Evolutionary conservation across 2,888 invertebrate species (phyloP), one percentile per base, ranked within the genome.

Genomic region (Pristionchus fissidentatus): DNA sequence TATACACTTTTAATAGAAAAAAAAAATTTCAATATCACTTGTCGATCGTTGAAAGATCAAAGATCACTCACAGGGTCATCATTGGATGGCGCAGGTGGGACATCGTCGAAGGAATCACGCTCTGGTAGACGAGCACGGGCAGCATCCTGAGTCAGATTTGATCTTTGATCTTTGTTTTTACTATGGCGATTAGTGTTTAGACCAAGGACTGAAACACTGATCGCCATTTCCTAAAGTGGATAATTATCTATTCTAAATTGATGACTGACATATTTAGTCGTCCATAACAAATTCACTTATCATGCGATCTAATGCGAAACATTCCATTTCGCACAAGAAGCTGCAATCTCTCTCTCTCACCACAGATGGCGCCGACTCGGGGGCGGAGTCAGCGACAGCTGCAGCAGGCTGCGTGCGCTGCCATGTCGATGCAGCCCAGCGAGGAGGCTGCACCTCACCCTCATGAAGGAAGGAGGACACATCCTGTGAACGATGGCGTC

Each of bases 101-200:
- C 41, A 29, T 79, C 79, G 8, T 79, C 79, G 57, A 79, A 79
- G 15, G 41, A 38, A 32, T 79, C 79, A 0, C 79, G 10, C 26
- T 79, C 79, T 0, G 79, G 79, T 15, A 79, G 57, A 38, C 79
- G 79, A 19, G 29, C 26, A 32, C 79, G 79, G 22, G 57, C n/a
- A 13, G 38, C 1, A 22, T 79, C 79, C 52, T 55, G 57, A 26
- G n/a, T n/a, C n/a, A n/a, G n/a, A n/a, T n/a, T n/a, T n/a, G n/a
- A n/a, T n/a, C n/a, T n/a, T n/a, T n/a, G n/a, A n/a, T n/a, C n/a
- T n/a, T n/a, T n/a, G n/a, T n/a, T n/a, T n/a, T n/a, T n/a, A n/a
- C n/a, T n/a, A n/a, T n/a, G n/a, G n/a, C n/a, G n/a, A n/a, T n/a
- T n/a, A n/a, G n/a, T n/a, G n/a, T n/a, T n/a, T n/a, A n/a, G n/a